Conservation (phyloP, 2,888 invertebrate genomes). For the Synanthedon tipuliformis region DNA sequence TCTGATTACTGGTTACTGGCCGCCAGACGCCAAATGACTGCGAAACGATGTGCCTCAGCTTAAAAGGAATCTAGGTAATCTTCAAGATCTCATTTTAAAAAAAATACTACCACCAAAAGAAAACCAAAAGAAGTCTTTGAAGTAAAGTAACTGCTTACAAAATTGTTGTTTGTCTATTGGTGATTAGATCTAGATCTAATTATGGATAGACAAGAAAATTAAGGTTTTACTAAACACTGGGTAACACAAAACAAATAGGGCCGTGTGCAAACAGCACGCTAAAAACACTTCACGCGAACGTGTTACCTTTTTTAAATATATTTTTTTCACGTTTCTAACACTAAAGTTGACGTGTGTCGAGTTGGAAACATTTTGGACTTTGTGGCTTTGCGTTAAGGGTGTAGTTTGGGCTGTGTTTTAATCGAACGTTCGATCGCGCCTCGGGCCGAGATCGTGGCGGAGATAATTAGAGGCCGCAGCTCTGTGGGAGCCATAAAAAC, state of each 20-base stretch:
- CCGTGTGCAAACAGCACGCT: too few relatives aligned
- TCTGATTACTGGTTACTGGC: too few relatives aligned
- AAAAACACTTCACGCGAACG: slow-evolving; percentile 42
- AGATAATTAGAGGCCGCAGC: slow-evolving; percentile 69
- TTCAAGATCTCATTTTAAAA: too few relatives aligned
- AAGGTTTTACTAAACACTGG: too few relatives aligned
- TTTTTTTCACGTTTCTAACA: slow-evolving; percentile 58
- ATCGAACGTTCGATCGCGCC: slow-evolving; percentile 33
- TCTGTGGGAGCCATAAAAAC: slow-evolving; percentile 70
- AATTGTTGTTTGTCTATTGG: too few relatives aligned
- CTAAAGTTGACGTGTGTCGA: slow-evolving; percentile 17
- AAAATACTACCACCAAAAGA: too few relatives aligned
- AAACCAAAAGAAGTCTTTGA: too few relatives aligned
- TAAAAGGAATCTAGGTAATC: too few relatives aligned
- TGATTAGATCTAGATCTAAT: too few relatives aligned
- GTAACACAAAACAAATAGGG: slow-evolving; percentile 51
- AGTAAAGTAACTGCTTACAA: too few relatives aligned
- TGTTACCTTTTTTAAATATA: slow-evolving; percentile 50
- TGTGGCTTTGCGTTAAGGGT: slow-evolving; percentile 15
- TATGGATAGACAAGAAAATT: not conserved
- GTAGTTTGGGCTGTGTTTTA: slow-evolving; percentile 10
- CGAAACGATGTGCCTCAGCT: too few relatives aligned
- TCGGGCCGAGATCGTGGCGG: slow-evolving; percentile 61
- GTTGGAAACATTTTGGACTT: slow-evolving; percentile 15
- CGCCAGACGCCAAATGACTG: too few relatives aligned